phyloP scores from a whole-genome alignment of 2,888 invertebrate genomes.

The Tetheella fluctuosa region DNA sequence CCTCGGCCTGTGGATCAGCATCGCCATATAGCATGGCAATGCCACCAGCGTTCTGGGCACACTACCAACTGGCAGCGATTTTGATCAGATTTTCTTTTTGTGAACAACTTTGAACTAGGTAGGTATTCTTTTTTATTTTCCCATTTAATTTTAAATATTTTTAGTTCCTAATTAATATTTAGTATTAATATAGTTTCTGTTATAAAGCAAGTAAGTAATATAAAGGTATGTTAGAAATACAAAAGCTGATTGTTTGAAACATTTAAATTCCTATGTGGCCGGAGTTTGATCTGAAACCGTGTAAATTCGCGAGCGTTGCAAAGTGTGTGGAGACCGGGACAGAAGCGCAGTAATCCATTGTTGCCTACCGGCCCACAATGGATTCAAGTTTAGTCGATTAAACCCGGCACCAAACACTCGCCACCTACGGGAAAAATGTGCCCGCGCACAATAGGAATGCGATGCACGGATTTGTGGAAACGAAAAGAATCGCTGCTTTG shows the following conservation, averaged over 20 bases:
- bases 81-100: no score
- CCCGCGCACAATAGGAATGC: constrained; percentile 50
- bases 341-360: constrained; percentile 59
- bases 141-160: no score
- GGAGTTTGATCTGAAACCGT: constrained; percentile 45
- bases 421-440: constrained; percentile 61
- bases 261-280: constrained; percentile 35
- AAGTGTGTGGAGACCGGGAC: constrained; percentile 38
- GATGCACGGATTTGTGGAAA: constrained; percentile 48
- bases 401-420: constrained; percentile 58
- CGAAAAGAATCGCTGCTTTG: constrained; percentile 51
- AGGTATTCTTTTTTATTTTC: no score
- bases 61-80: no score
- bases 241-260: constrained; percentile 25
- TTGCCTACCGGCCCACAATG: constrained; percentile 54
- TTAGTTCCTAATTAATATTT: no score
- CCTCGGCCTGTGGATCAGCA: no score
- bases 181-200: no score
- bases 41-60: no score
- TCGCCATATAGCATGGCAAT: no score
- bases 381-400: constrained; percentile 66
- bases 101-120: no score
- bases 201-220: constrained; percentile 21
- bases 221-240: constrained; percentile 21
- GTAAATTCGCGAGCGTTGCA: constrained; percentile 45